Conservation (phyloP, 2,113 vertebrate species). For the Crotalus horridus region DNA sequence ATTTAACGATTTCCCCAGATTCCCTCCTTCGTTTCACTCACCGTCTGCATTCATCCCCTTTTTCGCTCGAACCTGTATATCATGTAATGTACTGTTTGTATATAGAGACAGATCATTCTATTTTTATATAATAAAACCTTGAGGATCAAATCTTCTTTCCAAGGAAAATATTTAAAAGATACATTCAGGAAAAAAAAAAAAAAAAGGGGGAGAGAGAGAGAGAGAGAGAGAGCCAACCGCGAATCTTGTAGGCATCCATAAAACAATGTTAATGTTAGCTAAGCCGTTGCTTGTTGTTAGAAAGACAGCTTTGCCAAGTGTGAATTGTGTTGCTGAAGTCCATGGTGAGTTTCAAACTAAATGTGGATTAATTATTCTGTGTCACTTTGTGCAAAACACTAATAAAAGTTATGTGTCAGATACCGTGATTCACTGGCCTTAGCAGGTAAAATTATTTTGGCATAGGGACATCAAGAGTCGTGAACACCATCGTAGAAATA, state of each 20-base stretch:
- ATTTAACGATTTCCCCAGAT: constrained; percentile 65
- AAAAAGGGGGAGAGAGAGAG: constrained; percentile 32
- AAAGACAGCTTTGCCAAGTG: constrained; percentile 75
- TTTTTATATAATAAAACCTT: constrained; percentile 81
- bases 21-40: constrained; percentile 61
- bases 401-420: constrained; percentile 77
- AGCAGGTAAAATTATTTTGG: not conserved
- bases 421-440: constrained; percentile 35
- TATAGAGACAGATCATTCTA: constrained; percentile 80
- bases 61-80: constrained; percentile 73
- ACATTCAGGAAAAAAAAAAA: constrained; percentile 60
- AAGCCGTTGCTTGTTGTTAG: constrained; percentile 65
- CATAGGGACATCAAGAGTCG: not conserved
- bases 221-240: constrained; percentile 2
- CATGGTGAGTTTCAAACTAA: constrained; percentile 71
- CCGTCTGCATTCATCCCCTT: constrained; percentile 74
- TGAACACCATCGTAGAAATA: not conserved
- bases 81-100: constrained; percentile 84
- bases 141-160: constrained; percentile 70
- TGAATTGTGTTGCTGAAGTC: constrained; percentile 75
- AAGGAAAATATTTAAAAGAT: constrained; percentile 73
- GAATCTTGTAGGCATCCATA: constrained; percentile 60
- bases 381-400: constrained; percentile 76
- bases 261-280: constrained; percentile 57
- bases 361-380: constrained; percentile 79